Percentiles rank a stretch among this genome's conserved stretches.
Evolutionary conservation across 2,797 vertebrate species (phyloP).

Genomic region (Melanotaenia maccullochi): DNA sequence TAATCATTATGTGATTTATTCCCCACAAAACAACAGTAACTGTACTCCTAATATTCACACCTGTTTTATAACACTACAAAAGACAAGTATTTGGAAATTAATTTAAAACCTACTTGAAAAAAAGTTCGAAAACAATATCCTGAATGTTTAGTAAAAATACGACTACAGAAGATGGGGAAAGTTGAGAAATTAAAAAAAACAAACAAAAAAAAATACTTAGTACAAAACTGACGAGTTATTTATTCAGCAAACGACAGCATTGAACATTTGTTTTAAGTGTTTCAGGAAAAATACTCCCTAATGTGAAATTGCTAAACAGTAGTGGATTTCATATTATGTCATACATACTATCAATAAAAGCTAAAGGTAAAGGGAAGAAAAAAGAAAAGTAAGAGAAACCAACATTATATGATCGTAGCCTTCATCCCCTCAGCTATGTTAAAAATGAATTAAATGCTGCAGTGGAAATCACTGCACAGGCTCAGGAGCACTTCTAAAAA

Average conservation of each 20-base stretch:
- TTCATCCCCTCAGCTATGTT: background rate
- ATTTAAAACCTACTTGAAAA: background rate
- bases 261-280: background rate
- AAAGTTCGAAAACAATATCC: background rate
- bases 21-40: background rate
- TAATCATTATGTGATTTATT: conserved; percentile 2
- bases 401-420: background rate
- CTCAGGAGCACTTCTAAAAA: background rate
- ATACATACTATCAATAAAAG: background rate
- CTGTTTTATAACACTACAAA: background rate
- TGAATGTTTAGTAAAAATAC: background rate
- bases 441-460: background rate
- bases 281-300: background rate
- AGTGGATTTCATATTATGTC: background rate
- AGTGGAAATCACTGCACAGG: background rate
- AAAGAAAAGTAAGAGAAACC: background rate
- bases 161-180: background rate
- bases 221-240: background rate
- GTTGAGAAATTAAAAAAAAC: background rate
- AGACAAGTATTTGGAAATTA: background rate
- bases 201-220: background rate
- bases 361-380: background rate
- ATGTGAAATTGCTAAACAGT: background rate
- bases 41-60: background rate
- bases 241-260: background rate